Evolutionary conservation across 2,113 vertebrate species (phyloP), one percentile per base, ranked within the genome.

Genomic region (Cacatua alba): DNA sequence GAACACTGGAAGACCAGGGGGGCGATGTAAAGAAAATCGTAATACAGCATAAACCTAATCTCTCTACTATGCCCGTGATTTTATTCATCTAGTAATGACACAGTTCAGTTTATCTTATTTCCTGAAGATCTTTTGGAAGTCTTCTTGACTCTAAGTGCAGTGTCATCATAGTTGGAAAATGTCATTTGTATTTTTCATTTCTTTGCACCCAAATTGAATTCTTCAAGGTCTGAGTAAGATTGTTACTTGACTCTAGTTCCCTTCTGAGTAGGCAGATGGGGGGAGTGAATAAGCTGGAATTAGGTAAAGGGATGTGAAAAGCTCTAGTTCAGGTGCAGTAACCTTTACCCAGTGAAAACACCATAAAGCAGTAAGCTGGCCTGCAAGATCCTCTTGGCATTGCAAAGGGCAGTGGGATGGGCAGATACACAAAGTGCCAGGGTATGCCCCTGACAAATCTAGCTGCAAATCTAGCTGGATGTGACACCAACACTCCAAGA

Each of bases 1-100:
- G 55, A 89, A 81, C 37, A 74, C 55, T 37, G 51, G 71, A 84
- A 84, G 62, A 67, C 21, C 33, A 81, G 51, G 44, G 20, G 21
- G 10, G 18, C 2, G 0, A 94, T 7, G 16, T 46, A 92, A 78
- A 84, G 46, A 71, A 84, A 60, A 69, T 7, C 0, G 0, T 35
- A 76, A 62, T 23, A 55, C 0, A 74, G 41, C 64, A 81, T 23
- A 75, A 95, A 86, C 63, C 31, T 17, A 57, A 28, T 10, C 29
- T 70, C 26, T 44, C 21, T 53, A 49, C 29, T 63, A 43, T 18
- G 29, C 1, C 23, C 23, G 29, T 19, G 23, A 80, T 43, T 71
- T 28, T 33, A 78, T 43, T 75, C 5, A 67, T 19, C 25, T 59
- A 63, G 11, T 79, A 86, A 60, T 64, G 55, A 68, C 17, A 82